Conservation (phyloP, 2,888 invertebrate genomes). For the Xiphydria camelus region DNA sequence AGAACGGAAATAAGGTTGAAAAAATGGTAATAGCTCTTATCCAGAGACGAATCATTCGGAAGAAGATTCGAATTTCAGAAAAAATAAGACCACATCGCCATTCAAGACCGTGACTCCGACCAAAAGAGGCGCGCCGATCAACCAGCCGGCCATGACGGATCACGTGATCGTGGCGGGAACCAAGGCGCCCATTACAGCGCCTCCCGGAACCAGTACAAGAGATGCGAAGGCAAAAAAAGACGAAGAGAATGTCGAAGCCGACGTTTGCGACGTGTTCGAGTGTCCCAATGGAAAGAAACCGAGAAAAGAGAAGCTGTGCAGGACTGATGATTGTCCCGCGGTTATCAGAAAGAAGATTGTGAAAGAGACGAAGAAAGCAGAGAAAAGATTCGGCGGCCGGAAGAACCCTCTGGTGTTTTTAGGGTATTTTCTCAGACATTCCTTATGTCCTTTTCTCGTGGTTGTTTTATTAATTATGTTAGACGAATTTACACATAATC, state of each 20-base stretch:
- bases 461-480: too few species aligned
- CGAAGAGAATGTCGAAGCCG: background rate
- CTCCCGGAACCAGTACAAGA: too few species aligned
- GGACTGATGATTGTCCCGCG: constrained; percentile 9
- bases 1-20: background rate
- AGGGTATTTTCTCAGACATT: constrained; percentile 5
- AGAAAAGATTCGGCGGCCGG: constrained; percentile 2
- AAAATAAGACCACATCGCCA: constrained; percentile 4
- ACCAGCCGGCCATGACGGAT: background rate
- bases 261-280: constrained; percentile 1
- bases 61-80: constrained; percentile 5
- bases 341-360: constrained; percentile 7
- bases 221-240: too few species aligned
- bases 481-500: too few species aligned
- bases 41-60: too few species aligned
- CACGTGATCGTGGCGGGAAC: background rate
- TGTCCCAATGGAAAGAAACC: constrained; percentile 8
- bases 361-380: constrained; percentile 9
- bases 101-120: constrained; percentile 7
- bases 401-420: constrained; percentile 6
- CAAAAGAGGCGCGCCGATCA: background rate
- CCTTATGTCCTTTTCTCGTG: background rate
- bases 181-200: background rate
- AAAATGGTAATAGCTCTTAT: too few species aligned
- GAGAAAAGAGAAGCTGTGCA: constrained; percentile 26